Evolutionary conservation across 2,113 vertebrate species (phyloP), one percentile per base, ranked within the genome.

Genomic region (Hyla sarda): DNA sequence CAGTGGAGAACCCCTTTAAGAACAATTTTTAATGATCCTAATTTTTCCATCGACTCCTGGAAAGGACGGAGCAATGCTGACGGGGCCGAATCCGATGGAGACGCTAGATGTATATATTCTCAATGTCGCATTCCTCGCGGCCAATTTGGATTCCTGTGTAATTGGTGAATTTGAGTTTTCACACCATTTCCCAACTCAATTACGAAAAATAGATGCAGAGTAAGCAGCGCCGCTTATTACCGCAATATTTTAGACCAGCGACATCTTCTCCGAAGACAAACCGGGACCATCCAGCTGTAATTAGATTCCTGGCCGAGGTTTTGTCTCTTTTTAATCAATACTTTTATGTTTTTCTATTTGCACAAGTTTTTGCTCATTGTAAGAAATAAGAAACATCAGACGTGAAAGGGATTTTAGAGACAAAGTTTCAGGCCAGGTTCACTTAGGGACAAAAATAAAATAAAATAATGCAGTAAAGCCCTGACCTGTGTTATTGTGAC

Each of bases 101-200:
- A 32, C 3, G 0, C 21, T 13, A 10, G 41, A 41, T 41, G 8
- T 25, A 14, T 5, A 23, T 77, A 48, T 54, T 54, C 19, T 54
- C 52, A n/a, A n/a, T 4, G 75, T 14, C 13, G 16, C 19, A 21
- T 77, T 34, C 25, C 48, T 54, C 1, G 23, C 77, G 16, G 52
- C 32, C 54, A 45, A 80, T 58, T 75, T 74, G 52, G 41, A 23
- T 83, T 58, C 16, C 71, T 47, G 23, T 48, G 71, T 75, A 84
- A 84, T 60, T 60, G 48, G 71, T 17, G 37, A 83, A 71, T 83
- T 60, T 83, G 3, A 54, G 21, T 74, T 83, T 74, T 83, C 82
- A 83, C 82, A 73, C 82, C 82, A 75, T 62, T 84, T 84, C 69
- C 82, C 82, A 48, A 56, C 52, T 84, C 71, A 75, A 75, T 84